phyloP scores from a whole-genome alignment of 1,140 invertebrate species.

The Zeugodacus cucurbitae region DNA sequence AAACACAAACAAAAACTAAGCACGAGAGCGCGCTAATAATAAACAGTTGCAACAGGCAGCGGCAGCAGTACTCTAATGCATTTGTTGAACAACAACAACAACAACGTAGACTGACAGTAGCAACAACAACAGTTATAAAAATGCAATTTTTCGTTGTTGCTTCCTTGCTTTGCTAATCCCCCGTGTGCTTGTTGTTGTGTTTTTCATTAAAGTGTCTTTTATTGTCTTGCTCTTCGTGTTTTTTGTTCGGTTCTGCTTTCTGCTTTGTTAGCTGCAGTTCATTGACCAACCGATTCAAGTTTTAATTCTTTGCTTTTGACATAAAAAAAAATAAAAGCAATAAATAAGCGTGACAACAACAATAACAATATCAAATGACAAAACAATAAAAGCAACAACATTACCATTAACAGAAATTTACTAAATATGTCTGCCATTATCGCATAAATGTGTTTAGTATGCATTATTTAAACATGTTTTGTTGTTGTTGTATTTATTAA shows the following conservation, averaged over 20 bases:
- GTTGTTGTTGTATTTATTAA: neutral
- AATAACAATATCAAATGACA: neutral
- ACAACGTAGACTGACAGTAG: neutral
- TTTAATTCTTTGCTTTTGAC: neutral
- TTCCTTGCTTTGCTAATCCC: neutral
- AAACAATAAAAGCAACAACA: neutral
- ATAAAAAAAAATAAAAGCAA: neutral
- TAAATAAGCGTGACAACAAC: conserved; percentile 1
- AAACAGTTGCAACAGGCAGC: neutral
- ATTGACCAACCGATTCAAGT: neutral
- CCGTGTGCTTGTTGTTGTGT: neutral
- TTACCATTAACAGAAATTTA: neutral
- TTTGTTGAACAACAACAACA: neutral
- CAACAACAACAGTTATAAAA: neutral
- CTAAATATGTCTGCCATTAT: neutral
- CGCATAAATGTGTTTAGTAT: neutral
- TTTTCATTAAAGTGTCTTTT: neutral
- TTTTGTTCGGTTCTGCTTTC: neutral
- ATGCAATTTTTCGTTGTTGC: neutral
- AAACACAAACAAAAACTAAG: no score
- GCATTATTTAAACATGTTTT: neutral
- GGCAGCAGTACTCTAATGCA: neutral
- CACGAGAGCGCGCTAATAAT: neutral
- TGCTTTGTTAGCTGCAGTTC: neutral
- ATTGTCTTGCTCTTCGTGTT: neutral